Base-by-base conservation (phyloP, 2,113 vertebrate genomes). In the Scortum barcoo region DNA sequence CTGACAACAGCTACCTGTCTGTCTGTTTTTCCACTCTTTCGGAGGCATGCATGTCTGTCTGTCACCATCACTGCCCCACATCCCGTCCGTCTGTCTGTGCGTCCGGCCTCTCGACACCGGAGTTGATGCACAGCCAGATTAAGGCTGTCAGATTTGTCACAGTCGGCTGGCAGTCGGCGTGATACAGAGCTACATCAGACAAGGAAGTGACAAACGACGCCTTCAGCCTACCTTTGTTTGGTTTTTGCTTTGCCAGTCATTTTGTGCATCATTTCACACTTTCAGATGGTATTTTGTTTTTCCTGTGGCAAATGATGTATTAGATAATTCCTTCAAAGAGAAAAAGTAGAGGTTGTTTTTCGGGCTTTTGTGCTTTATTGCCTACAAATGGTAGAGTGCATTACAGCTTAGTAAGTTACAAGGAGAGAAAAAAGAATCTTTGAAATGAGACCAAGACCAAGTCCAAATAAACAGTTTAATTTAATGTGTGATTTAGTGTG, bases 71-170 rank as follows among this genome's bases (percentile, higher is more conserved):
- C 57, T 51, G 61, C 40, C 70, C 26, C 58, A 51, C 54, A 11
- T 69, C 48, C 51, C 13, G 42, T 65, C 40, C 9, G 72, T 28
- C 54, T 68, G 50, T 80, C 73, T 76, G 81, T 72, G 10, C 13
- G 67, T 81, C 80, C 26, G 6, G 81, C 70, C 71, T 69, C 73
- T 65, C 24, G 1, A 20, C 74, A 78, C 81, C 60, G 38, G 68
- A 76, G 70, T 44, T 82, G 85, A 85, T 88, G 74, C 66, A 57
- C 54, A 85, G 80, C 51, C 86, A 93, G 90, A 91, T 90, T 87
- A 71, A 61, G 14, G 76, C 84, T 86, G 83, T 90, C 86, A 88
- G 84, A 79, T 11, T 2, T 81, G 50, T 86, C 42, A 57, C 61
- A 60, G n/a, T 17, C 22, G 46, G 56, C 80, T 82, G 77, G 77